Percentiles rank a stretch among this genome's conserved stretches.
Conservation (phyloP, 2,888 invertebrate species). For the Capitulum mitella region DNA sequence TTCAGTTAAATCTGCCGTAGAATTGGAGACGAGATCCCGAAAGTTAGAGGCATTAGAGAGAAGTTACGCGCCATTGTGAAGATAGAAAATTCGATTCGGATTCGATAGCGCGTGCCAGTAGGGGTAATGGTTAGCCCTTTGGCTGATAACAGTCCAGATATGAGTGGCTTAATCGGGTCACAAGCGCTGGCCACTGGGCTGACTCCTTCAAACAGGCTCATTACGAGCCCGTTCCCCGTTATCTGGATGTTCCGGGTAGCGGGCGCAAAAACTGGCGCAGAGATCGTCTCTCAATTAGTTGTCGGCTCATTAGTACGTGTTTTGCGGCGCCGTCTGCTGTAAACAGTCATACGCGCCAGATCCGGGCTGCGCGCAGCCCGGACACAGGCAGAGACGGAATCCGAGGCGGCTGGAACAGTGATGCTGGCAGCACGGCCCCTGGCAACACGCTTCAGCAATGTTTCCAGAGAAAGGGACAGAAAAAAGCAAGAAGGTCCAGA, state of each 20-base stretch:
- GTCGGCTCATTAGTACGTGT: conserved; percentile 3
- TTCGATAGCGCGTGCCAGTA: not conserved
- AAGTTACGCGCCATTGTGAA: conserved; percentile 20
- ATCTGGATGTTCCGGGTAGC: not conserved
- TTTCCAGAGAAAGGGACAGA: too few species aligned
- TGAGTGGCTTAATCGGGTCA: not conserved
- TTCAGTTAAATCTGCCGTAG: conserved; percentile 24
- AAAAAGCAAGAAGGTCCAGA: too few species aligned
- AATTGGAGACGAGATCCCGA: conserved; percentile 22
- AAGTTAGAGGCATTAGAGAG: conserved; percentile 10
- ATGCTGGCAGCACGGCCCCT: too few species aligned
- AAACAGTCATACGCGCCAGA: too few species aligned
- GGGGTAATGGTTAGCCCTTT: not conserved
- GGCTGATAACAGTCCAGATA: not conserved
- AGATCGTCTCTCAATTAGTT: not conserved
- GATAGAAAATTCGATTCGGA: conserved; percentile 12
- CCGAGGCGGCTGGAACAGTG: too few species aligned
- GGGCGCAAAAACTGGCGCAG: not conserved
- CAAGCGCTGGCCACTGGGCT: not conserved
- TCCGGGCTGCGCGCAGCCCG: too few species aligned
- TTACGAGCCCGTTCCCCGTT: not conserved
- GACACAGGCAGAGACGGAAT: too few species aligned
- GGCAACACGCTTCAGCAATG: too few species aligned
- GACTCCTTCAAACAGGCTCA: not conserved
- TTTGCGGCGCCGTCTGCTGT: not conserved